Evolutionary conservation across 2,797 vertebrate genomes (phyloP).

Genomic region (Moxostoma hubbsi): DNA sequence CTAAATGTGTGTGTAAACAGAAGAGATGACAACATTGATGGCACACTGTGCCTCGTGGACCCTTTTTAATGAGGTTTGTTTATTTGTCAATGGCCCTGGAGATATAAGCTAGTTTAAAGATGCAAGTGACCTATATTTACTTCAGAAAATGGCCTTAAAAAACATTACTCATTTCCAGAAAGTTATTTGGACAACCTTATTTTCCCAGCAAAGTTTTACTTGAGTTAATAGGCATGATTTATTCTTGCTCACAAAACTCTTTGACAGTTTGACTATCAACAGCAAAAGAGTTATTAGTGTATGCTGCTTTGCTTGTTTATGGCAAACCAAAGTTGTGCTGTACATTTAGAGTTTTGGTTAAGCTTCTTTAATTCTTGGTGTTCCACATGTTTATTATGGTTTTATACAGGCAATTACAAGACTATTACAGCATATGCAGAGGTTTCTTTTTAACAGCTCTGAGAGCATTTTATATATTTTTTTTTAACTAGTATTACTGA

Average conservation of each 20-base stretch:
- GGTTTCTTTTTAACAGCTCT: too few species aligned
- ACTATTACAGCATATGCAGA: too few species aligned
- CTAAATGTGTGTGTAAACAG: background rate
- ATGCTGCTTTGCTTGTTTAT: background rate
- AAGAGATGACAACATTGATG: background rate
- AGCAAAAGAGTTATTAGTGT: background rate
- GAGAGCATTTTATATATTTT: too few species aligned
- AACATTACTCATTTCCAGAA: conserved; percentile 53
- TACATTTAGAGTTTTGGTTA: background rate
- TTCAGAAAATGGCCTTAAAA: conserved; percentile 56
- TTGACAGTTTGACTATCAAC: background rate
- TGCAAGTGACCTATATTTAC: conserved; percentile 57
- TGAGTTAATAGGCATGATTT: conserved; percentile 22
- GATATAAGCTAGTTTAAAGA: conserved; percentile 51
- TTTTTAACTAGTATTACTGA: too few species aligned
- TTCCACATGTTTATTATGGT: too few species aligned
- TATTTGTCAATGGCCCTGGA: conserved; percentile 54
- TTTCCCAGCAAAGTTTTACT: conserved; percentile 55
- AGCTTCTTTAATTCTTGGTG: too few species aligned
- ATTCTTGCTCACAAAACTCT: background rate
- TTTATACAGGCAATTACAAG: too few species aligned
- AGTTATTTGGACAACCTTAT: conserved; percentile 30
- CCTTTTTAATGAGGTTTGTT: conserved; percentile 61
- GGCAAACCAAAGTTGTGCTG: background rate
- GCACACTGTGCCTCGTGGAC: conserved; percentile 10